Percentiles rank a stretch among this genome's conserved stretches.
phyloP scores from a whole-genome alignment of 1,140 invertebrate genomes.

The Drosophila erecta region DNA sequence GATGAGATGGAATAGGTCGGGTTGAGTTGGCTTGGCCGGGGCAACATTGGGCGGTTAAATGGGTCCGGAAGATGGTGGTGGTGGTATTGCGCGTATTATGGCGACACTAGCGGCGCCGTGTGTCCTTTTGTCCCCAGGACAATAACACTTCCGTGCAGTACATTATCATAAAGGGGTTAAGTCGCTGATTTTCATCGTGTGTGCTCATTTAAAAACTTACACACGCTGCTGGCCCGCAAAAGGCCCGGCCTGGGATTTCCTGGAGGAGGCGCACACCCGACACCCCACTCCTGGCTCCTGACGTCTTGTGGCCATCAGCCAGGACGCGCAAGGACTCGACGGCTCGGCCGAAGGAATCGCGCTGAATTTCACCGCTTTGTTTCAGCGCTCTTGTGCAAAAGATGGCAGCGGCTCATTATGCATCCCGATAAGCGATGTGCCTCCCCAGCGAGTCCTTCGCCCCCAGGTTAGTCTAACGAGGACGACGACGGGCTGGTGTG shows the following conservation, averaged over 20 bases:
- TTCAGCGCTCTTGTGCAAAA: constrained; percentile 69
- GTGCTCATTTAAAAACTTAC: constrained; percentile 79
- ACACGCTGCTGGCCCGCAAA: constrained; percentile 33
- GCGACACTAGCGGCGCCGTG: constrained; percentile 65
- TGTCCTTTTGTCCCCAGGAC: constrained; percentile 81
- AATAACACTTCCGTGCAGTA: constrained; percentile 81
- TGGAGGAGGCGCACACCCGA: constrained; percentile 16
- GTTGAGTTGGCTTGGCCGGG: constrained; percentile 5
- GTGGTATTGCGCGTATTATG: constrained; percentile 48
- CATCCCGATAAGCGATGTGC: constrained; percentile 77
- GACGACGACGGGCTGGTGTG: constrained; percentile 1
- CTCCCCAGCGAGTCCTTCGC: constrained; percentile 79
- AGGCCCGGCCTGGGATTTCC: constrained; percentile 33
- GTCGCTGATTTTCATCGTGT: constrained; percentile 83
- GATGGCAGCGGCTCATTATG: constrained; percentile 80
- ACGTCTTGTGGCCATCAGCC: background rate
- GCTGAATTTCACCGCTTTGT: constrained; percentile 83
- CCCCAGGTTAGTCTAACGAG: constrained; percentile 62
- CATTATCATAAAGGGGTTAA: constrained; percentile 84
- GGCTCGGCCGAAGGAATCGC: constrained; percentile 59
- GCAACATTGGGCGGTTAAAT: constrained; percentile 19
- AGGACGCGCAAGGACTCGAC: constrained; percentile 4
- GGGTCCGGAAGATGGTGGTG: constrained; percentile 3
- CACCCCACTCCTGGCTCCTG: background rate
- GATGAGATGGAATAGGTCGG: background rate